Percentiles rank a stretch among this genome's conserved stretches.
Evolutionary conservation across 2,113 vertebrate genomes (phyloP).

Genomic region (Rhea pennata): DNA sequence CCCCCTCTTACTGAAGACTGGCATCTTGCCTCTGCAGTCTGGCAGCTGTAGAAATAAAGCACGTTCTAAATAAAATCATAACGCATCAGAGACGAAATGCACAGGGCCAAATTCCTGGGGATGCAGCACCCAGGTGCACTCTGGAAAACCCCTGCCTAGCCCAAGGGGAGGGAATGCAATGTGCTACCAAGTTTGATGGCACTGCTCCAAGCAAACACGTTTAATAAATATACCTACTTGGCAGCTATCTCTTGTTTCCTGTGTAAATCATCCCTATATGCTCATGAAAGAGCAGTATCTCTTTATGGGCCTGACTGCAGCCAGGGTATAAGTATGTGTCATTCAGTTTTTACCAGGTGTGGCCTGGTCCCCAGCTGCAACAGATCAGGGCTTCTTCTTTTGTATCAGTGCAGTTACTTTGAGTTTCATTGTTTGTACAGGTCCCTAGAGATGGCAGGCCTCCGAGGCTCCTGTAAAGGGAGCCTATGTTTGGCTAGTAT

Average conservation of each 20-base stretch:
- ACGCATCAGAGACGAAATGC: not conserved
- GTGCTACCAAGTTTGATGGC: not conserved
- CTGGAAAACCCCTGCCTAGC: not conserved
- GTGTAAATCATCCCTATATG: not conserved
- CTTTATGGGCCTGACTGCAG: not conserved
- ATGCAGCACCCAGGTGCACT: rapidly evolving
- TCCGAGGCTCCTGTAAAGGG: not conserved
- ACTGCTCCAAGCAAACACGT: rapidly evolving
- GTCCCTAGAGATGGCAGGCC: not conserved
- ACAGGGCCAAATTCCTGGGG: not conserved
- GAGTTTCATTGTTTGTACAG: not conserved
- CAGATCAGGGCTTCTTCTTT: not conserved
- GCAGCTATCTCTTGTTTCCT: not conserved
- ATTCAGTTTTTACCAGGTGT: rapidly evolving
- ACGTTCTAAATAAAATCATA: slow-evolving; percentile 36
- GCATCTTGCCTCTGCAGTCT: slow-evolving; percentile 71
- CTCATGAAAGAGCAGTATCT: not conserved
- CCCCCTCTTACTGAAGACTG: slow-evolving; percentile 65
- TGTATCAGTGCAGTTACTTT: not conserved
- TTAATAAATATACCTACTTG: not conserved
- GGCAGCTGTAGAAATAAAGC: slow-evolving; percentile 51
- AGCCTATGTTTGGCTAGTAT: not conserved
- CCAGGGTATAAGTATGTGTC: not conserved
- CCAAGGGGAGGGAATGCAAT: not conserved
- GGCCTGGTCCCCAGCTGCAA: not conserved